These are phyloP conservation scores for Heterocephalus glaber DNA, from an alignment of 2,113 vertebrate genomes.

Conservation along the genomic window DNA sequence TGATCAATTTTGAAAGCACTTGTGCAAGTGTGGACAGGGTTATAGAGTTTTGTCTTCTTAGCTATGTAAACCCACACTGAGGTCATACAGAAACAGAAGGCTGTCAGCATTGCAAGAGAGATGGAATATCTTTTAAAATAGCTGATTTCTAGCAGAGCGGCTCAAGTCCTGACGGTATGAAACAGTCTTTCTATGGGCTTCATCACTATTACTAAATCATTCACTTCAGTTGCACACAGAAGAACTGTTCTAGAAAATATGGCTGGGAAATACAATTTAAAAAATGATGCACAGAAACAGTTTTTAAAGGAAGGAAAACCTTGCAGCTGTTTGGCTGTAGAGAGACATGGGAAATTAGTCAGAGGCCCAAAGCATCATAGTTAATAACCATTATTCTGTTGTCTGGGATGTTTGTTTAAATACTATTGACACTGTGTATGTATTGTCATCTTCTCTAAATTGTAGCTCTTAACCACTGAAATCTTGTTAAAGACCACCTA, in stretches of 20 bases:
- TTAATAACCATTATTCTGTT: conserved; percentile 77
- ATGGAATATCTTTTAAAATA: conserved; percentile 1
- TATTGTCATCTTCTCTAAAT: conserved; percentile 72
- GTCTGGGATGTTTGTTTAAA: conserved; percentile 78
- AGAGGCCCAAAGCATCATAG: conserved; percentile 62
- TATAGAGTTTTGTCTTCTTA: background rate
- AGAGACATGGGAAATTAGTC: conserved; percentile 58
- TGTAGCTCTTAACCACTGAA: conserved; percentile 75
- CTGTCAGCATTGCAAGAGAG: background rate
- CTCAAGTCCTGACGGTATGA: conserved; percentile 39
- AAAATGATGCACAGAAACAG: conserved; percentile 51
- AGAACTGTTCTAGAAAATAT: conserved; percentile 4
- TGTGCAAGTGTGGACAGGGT: background rate
- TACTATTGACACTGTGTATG: conserved; percentile 76
- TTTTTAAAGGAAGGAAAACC: conserved; percentile 20
- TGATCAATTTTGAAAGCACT: conserved; percentile 43
- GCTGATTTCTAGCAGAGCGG: background rate
- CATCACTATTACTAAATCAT: background rate
- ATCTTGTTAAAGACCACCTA: conserved; percentile 81
- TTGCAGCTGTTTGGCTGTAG: conserved; percentile 69
- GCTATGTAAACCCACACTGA: background rate
- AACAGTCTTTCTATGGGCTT: conserved; percentile 43
- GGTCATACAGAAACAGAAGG: background rate
- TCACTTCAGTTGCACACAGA: conserved; percentile 41
- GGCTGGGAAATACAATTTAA: conserved; percentile 55